Percentiles rank a stretch among this genome's conserved stretches.
Conservation (phyloP, 2,797 vertebrate species). For the Menidia menidia region DNA sequence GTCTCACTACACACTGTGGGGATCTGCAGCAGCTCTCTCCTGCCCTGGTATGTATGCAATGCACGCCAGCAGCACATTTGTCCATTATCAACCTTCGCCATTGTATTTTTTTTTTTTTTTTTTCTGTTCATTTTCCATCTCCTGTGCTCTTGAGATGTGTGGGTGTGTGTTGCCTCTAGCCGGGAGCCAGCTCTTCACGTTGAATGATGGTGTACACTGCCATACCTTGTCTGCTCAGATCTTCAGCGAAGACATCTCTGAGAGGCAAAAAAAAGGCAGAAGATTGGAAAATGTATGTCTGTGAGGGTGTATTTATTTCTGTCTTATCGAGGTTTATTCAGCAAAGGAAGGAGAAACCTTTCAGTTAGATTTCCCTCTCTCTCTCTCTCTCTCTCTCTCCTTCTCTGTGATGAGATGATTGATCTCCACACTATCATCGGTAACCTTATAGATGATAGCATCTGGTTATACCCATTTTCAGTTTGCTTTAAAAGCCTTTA, state of each 20-base stretch:
- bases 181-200: slow-evolving; percentile 13
- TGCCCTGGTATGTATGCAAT: slow-evolving; percentile 37
- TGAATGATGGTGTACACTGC: slow-evolving; percentile 20
- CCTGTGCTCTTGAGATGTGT: slow-evolving; percentile 10
- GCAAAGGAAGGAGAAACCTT: not conserved
- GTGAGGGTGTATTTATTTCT: not conserved
- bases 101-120: slow-evolving; percentile 6
- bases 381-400: not conserved
- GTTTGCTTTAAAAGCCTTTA: not conserved
- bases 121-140: not conserved
- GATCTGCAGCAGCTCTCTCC: slow-evolving; percentile 41
- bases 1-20: slow-evolving; percentile 44
- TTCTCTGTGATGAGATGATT: not conserved
- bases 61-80: slow-evolving; percentile 6
- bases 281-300: not conserved
- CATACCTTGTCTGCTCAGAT: slow-evolving; percentile 15
- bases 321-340: not conserved
- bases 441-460: not conserved
- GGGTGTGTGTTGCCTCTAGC: slow-evolving; percentile 8
- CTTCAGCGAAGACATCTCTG: slow-evolving; percentile 1
- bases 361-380: not conserved
- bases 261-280: not conserved
- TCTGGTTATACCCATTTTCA: slow-evolving; percentile 1
- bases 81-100: slow-evolving; percentile 34
- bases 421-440: not conserved